phyloP scores from a whole-genome alignment of 1,140 invertebrate species.

The Drosophila quadrilineata region DNA sequence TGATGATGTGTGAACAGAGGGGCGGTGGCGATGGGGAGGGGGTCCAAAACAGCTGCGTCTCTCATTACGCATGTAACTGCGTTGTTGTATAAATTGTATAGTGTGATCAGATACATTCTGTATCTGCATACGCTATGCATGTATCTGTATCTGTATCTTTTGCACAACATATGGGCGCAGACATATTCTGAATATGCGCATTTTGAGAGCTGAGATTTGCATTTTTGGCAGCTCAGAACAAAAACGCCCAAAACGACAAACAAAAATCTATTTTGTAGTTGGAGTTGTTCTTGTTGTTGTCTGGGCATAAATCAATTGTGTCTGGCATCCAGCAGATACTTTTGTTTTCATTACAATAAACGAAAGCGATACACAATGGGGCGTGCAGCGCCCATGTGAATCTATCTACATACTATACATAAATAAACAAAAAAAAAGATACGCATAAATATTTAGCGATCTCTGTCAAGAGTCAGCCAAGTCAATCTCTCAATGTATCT shows the following conservation, averaged over 20 bases:
- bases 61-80: conserved; percentile 75
- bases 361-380: conserved; percentile 44
- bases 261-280: too few relatives aligned
- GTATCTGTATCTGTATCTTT: conserved; percentile 38
- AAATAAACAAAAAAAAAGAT: conserved; percentile 39
- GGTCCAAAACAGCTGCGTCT: conserved; percentile 25
- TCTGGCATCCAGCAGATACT: conserved; percentile 30
- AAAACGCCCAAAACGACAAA: too few relatives aligned
- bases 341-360: conserved; percentile 68
- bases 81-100: conserved; percentile 51
- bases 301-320: conserved; percentile 53
- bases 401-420: conserved; percentile 43
- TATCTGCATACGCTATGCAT: too few relatives aligned
- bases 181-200: conserved; percentile 39
- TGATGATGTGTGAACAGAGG: too few relatives aligned
- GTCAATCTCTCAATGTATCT: conserved; percentile 15
- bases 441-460: conserved; percentile 69
- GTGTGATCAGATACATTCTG: not conserved
- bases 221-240: conserved; percentile 40
- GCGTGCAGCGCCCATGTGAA: conserved; percentile 37
- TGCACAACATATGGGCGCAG: conserved; percentile 12
- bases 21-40: not conserved
- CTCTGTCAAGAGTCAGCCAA: too few relatives aligned
- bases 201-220: conserved; percentile 40
- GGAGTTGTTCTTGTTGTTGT: too few relatives aligned